Base-by-base conservation (phyloP, 2,888 invertebrate species). In the Tupiocoris notatus region DNA sequence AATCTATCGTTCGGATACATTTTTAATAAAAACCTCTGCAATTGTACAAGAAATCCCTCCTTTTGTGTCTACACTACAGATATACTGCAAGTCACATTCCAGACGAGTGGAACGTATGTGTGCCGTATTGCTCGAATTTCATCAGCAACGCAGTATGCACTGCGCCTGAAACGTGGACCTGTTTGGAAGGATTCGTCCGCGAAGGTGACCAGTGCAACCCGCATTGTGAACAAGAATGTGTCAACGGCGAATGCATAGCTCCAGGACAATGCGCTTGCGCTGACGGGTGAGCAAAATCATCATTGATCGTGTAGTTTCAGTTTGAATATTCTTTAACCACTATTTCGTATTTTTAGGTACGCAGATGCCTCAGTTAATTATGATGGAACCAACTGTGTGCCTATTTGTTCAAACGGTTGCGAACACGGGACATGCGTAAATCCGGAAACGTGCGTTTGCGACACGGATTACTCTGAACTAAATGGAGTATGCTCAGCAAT, bases 361-460 rank as follows among this genome's bases (percentile, higher is more conserved):
- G 39, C 3, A 12, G 39, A 39, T 12, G 39, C 39, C 39, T 39
- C 9, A n/a, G 2, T 39, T 3, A 39, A 39, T 39, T 12, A 24
- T 17, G 64, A 54, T n/a, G 57, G 24, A 16, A 25, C 61, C 21
- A 17, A 25, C 20, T 79, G 79, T 61, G 63, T 64, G 18, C 79
- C 79, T 20, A 22, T 62, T 16, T 79, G 79, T 63, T 68, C 78
- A 7, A 22, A 76, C 0, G 65, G 54, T 0, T 79, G 79, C 63
- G 39, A 64, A 20, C 74, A 79, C 39, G 79, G 75, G 16, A 9
- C 16, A 22, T 79, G 79, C 54, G 12, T 61, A 1, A 57, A 24
- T 1, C 77, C 79, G 16, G 77, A 78, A 2, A 64, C 54, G n/a
- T 79, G 79, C 58, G 9, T 58, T 2, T 79, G 79, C 21, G 24